Conservation (phyloP, 2,888 invertebrate genomes). For the Homarus gammarus region DNA sequence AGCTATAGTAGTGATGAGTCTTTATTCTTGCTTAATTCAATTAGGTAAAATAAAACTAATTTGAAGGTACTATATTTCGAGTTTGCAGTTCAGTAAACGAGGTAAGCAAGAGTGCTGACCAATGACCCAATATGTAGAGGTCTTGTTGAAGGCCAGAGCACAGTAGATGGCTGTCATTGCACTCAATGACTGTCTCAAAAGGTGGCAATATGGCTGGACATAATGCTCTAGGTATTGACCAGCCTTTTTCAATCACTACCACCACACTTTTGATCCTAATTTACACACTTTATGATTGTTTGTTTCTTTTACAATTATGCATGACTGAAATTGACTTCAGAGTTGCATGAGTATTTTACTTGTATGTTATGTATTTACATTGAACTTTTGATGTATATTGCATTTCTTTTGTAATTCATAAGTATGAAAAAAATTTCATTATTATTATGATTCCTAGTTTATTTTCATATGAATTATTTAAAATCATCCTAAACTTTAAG, state of each 20-base stretch:
- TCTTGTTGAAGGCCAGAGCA: not conserved
- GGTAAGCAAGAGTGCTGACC: conserved; percentile 2
- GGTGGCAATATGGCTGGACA: conserved; percentile 1
- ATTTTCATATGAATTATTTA: not conserved
- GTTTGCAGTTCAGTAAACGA: not conserved
- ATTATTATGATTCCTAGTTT: not conserved
- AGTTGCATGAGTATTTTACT: conserved; percentile 32
- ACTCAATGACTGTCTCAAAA: not conserved
- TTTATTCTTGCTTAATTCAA: conserved; percentile 5
- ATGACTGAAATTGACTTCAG: not conserved
- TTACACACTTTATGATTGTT: not conserved
- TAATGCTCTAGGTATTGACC: not conserved
- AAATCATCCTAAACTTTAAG: not conserved
- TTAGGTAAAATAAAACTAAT: not conserved
- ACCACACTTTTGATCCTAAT: not conserved
- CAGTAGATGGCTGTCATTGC: not conserved
- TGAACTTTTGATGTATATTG: conserved; percentile 41
- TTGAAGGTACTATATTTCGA: not conserved
- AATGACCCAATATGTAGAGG: not conserved
- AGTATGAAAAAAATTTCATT: too few relatives aligned
- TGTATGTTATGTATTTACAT: conserved; percentile 35
- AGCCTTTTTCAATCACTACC: not conserved
- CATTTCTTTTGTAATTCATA: conserved; percentile 25
- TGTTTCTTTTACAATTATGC: not conserved
- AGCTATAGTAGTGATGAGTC: not conserved